Evolutionary conservation across 1,140 invertebrate species (phyloP), one percentile per base, ranked within the genome.

Genomic region (Drosophila repletoides): DNA sequence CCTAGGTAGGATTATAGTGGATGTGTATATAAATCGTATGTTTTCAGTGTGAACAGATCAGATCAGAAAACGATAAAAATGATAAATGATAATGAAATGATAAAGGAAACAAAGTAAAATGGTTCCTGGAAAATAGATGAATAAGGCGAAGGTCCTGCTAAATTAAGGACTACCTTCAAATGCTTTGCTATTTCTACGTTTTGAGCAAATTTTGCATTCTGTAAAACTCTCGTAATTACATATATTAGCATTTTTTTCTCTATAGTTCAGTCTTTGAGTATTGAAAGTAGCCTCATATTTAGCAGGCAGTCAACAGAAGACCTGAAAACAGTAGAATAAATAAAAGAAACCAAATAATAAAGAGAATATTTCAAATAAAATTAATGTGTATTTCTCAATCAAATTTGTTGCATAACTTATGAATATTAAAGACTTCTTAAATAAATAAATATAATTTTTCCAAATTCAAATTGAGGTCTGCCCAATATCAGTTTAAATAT

Each of bases 161-260:
- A 53, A 76, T 33, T 10, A 28, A 19, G 17, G 19, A 29, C 46
- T 34, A 46, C 45, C 14, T n/a, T 38, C 31, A 58, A 59, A 52
- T 59, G 40, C 64, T 43, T 70, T 46, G 59, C 49, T 65, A 51
- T 66, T 53, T 73, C 64, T 77, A 55, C 43, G 17, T 53, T 24
- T 71, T 83, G 70, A 84, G 79, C 79, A 84, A 65, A 63, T 69
- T 29, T 61, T 72, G 48, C 31, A 7, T 36, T 45, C 36, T 36
- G 7, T 60, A 19, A 60, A 52, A 56, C 36, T 55, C 12, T 29
- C 43, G 41, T 52, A 41, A 34, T 51, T 43, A 43, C 28, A 46
- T 56, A 28, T 41, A 53, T 40, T 55, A 56, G 46, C 56, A 61
- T 34, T 60, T 29, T 7, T 26, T 56, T 22, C 29, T 24, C 31